Conservation (phyloP, 2,113 vertebrate genomes). For the Elanus axillaris region DNA sequence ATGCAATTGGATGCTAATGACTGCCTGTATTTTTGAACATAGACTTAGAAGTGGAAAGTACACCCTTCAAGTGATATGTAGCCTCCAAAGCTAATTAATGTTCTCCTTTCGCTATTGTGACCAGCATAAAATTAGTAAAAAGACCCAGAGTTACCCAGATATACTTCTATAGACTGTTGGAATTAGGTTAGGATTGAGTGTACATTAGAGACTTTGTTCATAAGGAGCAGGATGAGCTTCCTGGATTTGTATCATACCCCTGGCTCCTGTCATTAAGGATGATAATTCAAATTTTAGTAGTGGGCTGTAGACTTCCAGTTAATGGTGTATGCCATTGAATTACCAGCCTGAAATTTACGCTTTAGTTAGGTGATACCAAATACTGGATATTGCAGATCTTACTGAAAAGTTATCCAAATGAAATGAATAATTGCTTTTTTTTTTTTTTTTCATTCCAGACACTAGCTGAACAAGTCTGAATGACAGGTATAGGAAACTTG, state of each 20-base stretch:
- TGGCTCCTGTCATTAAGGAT: not conserved
- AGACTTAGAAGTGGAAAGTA: not conserved
- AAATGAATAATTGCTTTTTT: not conserved
- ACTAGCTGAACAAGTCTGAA: not conserved
- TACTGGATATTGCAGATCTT: not conserved
- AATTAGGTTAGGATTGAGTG: not conserved
- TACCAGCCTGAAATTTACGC: not conserved
- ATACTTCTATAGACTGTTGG: not conserved
- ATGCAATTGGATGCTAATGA: not conserved
- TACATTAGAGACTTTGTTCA: not conserved
- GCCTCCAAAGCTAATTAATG: not conserved
- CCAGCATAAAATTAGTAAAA: not conserved
- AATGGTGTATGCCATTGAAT: not conserved
- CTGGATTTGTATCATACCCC: not conserved
- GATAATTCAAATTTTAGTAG: not conserved
- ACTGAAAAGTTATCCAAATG: not conserved
- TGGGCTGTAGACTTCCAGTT: not conserved
- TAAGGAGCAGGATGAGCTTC: not conserved
- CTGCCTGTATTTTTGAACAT: not conserved
- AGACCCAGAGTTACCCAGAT: not conserved
- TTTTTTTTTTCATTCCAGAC: not conserved
- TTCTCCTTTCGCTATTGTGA: not conserved
- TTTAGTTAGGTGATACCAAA: not conserved
- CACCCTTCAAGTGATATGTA: not conserved
- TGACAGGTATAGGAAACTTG: not conserved